Base-by-base conservation (phyloP, 2,113 vertebrate species). In the Oenanthe melanoleuca region DNA sequence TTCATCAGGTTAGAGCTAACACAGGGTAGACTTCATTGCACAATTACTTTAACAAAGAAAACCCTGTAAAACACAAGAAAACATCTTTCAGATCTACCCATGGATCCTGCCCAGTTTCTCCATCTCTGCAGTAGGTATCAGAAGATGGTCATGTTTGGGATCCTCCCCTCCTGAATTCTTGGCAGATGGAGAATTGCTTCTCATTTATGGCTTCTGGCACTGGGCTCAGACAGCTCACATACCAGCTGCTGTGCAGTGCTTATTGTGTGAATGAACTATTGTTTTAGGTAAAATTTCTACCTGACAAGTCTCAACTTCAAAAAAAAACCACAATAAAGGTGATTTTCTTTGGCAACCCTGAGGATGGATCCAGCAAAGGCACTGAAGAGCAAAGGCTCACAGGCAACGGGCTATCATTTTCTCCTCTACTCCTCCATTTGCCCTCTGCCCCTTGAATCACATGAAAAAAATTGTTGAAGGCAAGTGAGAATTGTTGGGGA, bases 151-250 rank as follows among this genome's bases (percentile, higher is more conserved):
- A 1, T 9, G 37, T 49, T 28, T 77, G 29, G 15, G 21, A 59
- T 74, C 34, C 21, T 44, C 15, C 13, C 9, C 4, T 1, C 12
- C 10, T 14, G 38, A 84, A 70, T 22, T 80, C n/a, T 21, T 45
- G 34, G 49, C 69, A 92, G 60, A 61, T 19, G 38, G 42, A 80
- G 20, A 17, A 12, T 66, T 63, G 34, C 37, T 55, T 50, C 37
- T 37, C 0, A 0, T 4, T 79, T 85, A 56, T 0, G 0, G 53
- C 56, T 74, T 52, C 52, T 0, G 0, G 12, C 37, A 49, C 31
- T 25, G 64, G 52, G 29, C 64, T 80, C 40, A 44, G 44, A 65
- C 14, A 63, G 38, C 38, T 49, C 59, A 45, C 55, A 45, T 1
- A 64, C 47, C 38, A 69, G 65, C 64, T 78, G 64, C 56, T 67